A percentile compares a stretch with the other conserved stretches of the same genome.
Evolutionary conservation across 30 jellyfish, hydroid and myxozoan species (phyloP).

Genomic region (Catostylus mosaicus): DNA sequence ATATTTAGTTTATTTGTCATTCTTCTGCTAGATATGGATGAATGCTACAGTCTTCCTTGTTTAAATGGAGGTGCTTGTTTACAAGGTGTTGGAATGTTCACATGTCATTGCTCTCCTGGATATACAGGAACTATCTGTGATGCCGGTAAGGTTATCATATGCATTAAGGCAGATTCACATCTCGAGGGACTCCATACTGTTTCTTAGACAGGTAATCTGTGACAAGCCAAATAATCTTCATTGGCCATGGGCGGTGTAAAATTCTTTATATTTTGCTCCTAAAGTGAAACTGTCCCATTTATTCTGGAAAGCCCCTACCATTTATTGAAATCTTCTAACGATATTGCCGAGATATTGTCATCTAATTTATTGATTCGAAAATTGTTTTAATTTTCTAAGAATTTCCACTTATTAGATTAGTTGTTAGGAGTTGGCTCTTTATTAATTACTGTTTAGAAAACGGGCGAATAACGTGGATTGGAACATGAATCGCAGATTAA

Average conservation of each 20-base stretch:
- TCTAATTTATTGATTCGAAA: too few species aligned
- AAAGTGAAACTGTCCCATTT: not conserved
- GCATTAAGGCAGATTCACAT: not conserved
- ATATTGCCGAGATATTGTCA: too few species aligned
- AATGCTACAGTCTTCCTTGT: conserved; percentile 5
- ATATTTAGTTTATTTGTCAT: not conserved
- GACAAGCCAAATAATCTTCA: not conserved
- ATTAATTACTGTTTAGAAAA: too few species aligned
- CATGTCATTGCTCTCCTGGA: not conserved
- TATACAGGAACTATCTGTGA: not conserved
- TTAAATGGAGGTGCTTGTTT: not conserved
- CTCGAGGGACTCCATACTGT: not conserved
- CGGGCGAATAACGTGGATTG: not conserved
- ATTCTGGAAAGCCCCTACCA: not conserved
- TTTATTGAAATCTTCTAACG: too few species aligned
- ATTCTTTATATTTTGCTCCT: not conserved
- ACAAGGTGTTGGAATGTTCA: not conserved
- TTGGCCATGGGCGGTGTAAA: not conserved
- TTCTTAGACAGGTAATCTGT: not conserved
- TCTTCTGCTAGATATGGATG: not conserved
- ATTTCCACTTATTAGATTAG: not conserved
- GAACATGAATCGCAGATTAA: too few species aligned
- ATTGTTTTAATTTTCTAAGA: too few species aligned
- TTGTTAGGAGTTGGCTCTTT: not conserved
- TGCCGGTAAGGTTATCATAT: not conserved